A percentile compares a stretch with the other conserved stretches of the same genome.
phyloP scores from a whole-genome alignment of 2,113 vertebrate species.

The Microcebus griseorufus region DNA sequence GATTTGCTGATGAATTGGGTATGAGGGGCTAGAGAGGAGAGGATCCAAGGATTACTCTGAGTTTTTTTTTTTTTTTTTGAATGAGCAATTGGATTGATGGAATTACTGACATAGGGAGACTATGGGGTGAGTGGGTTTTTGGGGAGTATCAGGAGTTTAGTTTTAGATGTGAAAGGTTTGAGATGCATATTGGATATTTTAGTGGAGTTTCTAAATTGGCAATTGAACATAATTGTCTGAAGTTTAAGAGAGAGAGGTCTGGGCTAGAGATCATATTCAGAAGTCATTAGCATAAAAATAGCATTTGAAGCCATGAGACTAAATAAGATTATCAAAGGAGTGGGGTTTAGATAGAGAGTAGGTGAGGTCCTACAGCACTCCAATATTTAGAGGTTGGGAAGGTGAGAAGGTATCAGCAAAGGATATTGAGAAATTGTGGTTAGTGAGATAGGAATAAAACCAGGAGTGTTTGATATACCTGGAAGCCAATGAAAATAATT shows the following conservation, averaged over 20 bases:
- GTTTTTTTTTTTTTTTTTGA: background rate
- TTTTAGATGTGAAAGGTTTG: constrained; percentile 31
- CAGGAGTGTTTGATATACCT: background rate
- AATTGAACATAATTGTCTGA: background rate
- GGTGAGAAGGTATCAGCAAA: background rate
- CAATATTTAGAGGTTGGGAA: background rate
- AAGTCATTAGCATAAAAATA: constrained; percentile 1
- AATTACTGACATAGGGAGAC: background rate
- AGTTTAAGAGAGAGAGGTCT: constrained; percentile 15
- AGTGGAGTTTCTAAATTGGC: constrained; percentile 15
- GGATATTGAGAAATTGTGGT: constrained; percentile 16
- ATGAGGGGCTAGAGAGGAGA: background rate
- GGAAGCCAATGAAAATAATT: background rate
- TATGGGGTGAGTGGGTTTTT: background rate
- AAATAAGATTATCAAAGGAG: background rate
- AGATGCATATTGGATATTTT: constrained; percentile 19
- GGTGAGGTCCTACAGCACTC: background rate
- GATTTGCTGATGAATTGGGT: constrained; percentile 5
- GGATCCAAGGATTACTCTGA: background rate
- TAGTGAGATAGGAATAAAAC: background rate
- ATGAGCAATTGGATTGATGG: constrained; percentile 1
- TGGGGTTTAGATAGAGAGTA: constrained; percentile 8
- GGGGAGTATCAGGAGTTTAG: background rate
- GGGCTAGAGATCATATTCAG: constrained; percentile 11
- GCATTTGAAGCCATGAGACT: background rate